A percentile compares a stretch with the other conserved stretches of the same genome.
These are phyloP conservation scores for Oryzias dopingdopingensis DNA, from an alignment of 2,797 vertebrate species.

Conservation along the genomic window DNA sequence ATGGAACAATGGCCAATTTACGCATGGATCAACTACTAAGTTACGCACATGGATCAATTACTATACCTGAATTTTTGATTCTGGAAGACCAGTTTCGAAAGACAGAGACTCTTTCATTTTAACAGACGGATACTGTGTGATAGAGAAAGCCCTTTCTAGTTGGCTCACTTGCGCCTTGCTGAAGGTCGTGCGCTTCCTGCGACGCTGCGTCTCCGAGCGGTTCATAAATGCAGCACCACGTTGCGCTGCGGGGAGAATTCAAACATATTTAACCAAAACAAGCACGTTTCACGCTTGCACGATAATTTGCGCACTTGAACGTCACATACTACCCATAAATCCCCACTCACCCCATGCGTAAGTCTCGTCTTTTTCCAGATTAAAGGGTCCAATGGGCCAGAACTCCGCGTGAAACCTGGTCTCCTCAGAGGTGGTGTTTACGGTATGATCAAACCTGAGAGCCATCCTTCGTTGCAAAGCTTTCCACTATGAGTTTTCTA, in stretches of 20 bases:
- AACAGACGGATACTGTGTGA: slow-evolving; percentile 65
- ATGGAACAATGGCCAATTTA: too few species aligned
- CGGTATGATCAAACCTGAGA: slow-evolving; percentile 31
- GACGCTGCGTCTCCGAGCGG: slow-evolving; percentile 33
- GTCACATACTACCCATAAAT: too few species aligned
- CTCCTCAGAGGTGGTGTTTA: slow-evolving; percentile 18
- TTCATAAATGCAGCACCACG: slow-evolving; percentile 4
- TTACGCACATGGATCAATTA: neutral
- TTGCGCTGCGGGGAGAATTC: slow-evolving; percentile 15
- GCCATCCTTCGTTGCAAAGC: slow-evolving; percentile 34
- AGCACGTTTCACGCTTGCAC: too few species aligned
- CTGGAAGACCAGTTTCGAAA: slow-evolving; percentile 57
- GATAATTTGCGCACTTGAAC: too few species aligned
- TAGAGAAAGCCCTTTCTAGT: slow-evolving; percentile 66
- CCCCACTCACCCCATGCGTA: slow-evolving; percentile 44
- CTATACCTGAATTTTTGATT: slow-evolving; percentile 74
- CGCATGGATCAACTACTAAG: neutral
- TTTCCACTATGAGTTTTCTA: neutral
- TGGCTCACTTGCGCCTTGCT: slow-evolving; percentile 65
- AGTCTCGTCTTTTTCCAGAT: slow-evolving; percentile 19
- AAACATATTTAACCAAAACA: too few species aligned
- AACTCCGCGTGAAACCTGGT: slow-evolving; percentile 34
- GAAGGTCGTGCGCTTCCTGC: slow-evolving; percentile 72
- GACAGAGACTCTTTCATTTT: slow-evolving; percentile 65
- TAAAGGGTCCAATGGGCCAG: slow-evolving; percentile 32